Evolutionary conservation across 2,113 vertebrate species (phyloP), one percentile per base, ranked within the genome.

Genomic region (Alces alces): DNA sequence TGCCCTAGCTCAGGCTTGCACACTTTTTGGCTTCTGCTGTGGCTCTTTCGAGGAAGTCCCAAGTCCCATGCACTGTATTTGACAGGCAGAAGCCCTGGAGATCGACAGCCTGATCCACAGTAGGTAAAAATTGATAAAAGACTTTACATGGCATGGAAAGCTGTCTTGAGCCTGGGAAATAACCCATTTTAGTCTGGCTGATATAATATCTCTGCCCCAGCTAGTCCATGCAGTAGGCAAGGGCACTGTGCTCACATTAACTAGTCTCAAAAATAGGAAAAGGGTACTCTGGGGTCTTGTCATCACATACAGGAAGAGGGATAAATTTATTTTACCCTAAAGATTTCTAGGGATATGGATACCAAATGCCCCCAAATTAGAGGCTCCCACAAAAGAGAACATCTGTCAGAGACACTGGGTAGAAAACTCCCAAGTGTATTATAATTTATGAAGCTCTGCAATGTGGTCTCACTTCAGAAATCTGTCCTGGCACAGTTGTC

Each of bases 261-360:
- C 84, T 84, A 39, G 55, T 86, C 73, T 55, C 36, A 82, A 52
- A 92, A 93, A 76, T 45, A 57, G 50, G 60, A 60, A 87, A 70
- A 61, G 19, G 33, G n/a, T 73, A 8, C 50, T 93, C 90, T 76
- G 61, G 61, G 33, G 23, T 90, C n/a, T 95, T 97, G 83, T 96
- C 86, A 82, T 93, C 66, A 78, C 78, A 50, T 66, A 23, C 58
- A 82, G 55, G 85, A 80, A 91, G 83, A 85, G 25, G 64, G 50
- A 96, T 86, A 66, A 82, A 36, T 91, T 95, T 95, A 58, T 57
- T 96, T 30, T 80, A 82, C 60, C 60, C 64, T 92, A 85, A 97
- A 94, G 52, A 80, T 84, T 96, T 95, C 57, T 79, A 89, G 96
- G 66, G 91, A 90, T 45, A 39, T 89, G 92, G 94, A 78, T 93